Conservation (phyloP, 1,140 invertebrate genomes). For the Anoplophora glabripennis region DNA sequence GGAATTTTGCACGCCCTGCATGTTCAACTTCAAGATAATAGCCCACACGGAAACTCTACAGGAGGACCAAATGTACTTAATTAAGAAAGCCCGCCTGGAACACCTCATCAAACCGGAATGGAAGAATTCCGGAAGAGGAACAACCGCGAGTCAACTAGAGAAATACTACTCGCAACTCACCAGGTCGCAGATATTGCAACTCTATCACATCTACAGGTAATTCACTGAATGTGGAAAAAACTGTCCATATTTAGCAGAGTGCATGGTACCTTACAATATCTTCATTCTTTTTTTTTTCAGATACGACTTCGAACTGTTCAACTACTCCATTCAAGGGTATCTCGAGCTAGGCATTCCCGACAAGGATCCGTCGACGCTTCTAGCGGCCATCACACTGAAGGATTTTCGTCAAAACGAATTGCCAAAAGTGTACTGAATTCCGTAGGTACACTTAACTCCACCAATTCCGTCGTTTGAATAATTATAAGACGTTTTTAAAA, state of each 20-base stretch:
- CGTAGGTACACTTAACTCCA: no score
- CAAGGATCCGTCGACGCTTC: conserved; percentile 41
- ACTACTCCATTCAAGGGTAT: conserved; percentile 73
- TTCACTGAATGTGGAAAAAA: no score
- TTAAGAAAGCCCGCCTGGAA: conserved; percentile 70
- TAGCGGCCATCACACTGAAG: conserved; percentile 44
- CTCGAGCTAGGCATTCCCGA: conserved; percentile 58
- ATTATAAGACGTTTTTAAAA: conserved; percentile 15
- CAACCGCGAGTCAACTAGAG: conserved; percentile 65
- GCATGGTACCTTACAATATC: background rate
- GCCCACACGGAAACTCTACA: conserved; percentile 86
- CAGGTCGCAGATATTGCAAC: conserved; percentile 68
- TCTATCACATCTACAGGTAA: conserved; percentile 80
- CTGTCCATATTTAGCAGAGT: background rate
- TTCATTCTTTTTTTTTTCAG: conserved; percentile 49
- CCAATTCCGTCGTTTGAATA: background rate
- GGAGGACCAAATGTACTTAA: conserved; percentile 81
- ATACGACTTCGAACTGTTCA: conserved; percentile 82
- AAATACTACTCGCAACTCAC: conserved; percentile 75
- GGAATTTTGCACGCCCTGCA: conserved; percentile 85
- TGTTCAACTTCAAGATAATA: conserved; percentile 76
- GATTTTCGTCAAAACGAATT: conserved; percentile 26
- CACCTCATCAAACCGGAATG: conserved; percentile 75
- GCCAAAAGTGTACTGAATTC: conserved; percentile 21
- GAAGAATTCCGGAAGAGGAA: conserved; percentile 75